A percentile compares a stretch with the other conserved stretches of the same genome.
These are phyloP conservation scores for Cantharis flavilabris DNA, from an alignment of 2,888 invertebrate genomes.

Conservation along the genomic window DNA sequence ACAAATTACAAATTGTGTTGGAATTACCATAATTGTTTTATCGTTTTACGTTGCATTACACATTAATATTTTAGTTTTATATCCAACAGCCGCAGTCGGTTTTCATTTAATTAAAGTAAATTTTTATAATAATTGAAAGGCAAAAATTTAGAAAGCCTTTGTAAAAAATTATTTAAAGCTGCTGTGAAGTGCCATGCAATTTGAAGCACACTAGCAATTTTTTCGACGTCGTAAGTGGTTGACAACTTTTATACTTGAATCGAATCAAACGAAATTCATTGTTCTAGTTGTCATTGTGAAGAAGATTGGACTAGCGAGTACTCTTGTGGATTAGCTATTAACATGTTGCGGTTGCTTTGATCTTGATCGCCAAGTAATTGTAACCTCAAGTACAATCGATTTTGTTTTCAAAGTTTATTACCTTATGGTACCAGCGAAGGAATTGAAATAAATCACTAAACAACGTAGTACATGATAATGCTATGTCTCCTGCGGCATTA, in stretches of 20 bases:
- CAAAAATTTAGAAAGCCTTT: too few species aligned
- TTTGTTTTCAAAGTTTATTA: slow-evolving; percentile 7
- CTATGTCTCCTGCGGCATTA: slow-evolving; percentile 17
- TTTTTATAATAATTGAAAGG: neutral
- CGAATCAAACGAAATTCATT: neutral
- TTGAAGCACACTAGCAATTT: neutral
- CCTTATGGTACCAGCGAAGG: neutral
- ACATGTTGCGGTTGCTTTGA: neutral
- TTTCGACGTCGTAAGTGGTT: neutral
- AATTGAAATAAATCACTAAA: slow-evolving; percentile 15
- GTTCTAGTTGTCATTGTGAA: neutral
- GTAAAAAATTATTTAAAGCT: too few species aligned
- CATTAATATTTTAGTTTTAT: neutral
- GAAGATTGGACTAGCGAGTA: neutral
- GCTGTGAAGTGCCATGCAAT: too few species aligned
- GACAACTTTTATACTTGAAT: neutral
- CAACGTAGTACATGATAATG: slow-evolving; percentile 20
- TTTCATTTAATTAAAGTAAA: neutral
- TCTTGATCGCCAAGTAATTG: neutral
- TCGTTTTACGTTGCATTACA: neutral
- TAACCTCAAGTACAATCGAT: slow-evolving; percentile 8
- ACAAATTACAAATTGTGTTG: neutral
- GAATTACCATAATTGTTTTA: neutral
- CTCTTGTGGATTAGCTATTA: neutral
- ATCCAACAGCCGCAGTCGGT: neutral